These are phyloP conservation scores for Seira musarum DNA, from an alignment of 2,888 invertebrate species.

Conservation along the genomic window DNA sequence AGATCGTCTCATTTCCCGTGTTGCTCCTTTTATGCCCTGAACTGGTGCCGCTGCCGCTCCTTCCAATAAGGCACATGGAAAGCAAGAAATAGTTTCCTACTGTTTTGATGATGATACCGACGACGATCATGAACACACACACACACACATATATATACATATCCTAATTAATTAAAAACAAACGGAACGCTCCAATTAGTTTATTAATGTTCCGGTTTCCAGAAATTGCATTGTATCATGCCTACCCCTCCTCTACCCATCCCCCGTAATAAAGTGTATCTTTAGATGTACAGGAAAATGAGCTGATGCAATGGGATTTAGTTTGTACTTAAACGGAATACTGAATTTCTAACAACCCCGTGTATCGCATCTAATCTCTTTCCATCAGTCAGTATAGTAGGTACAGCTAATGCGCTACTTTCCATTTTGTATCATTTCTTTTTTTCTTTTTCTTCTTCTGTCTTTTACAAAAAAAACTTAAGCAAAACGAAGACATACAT, in stretches of 20 bases:
- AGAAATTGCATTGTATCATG: slow-evolving; percentile 11
- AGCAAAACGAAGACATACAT: slow-evolving; percentile 1
- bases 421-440: no score
- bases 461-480: neutral
- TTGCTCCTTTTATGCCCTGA: neutral
- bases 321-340: slow-evolving; percentile 9
- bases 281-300: neutral
- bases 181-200: slow-evolving; percentile 54
- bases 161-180: slow-evolving; percentile 56
- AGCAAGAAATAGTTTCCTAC: neutral
- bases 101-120: slow-evolving; percentile 8
- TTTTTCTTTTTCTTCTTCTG: neutral
- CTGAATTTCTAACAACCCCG: neutral
- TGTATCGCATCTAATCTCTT: slow-evolving; percentile 7
- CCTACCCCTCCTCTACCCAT: neutral
- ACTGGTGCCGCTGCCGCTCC: neutral
- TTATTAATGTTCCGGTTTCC: slow-evolving; percentile 43
- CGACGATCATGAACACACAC: slow-evolving; percentile 16
- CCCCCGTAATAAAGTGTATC: neutral
- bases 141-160: no score
- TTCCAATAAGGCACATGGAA: neutral
- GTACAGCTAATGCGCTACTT: slow-evolving; percentile 10
- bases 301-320: slow-evolving; percentile 15
- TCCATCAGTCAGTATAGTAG: neutral
- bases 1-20: neutral